Conservation (phyloP, 2,888 invertebrate species). For the Tetranychus piercei region DNA sequence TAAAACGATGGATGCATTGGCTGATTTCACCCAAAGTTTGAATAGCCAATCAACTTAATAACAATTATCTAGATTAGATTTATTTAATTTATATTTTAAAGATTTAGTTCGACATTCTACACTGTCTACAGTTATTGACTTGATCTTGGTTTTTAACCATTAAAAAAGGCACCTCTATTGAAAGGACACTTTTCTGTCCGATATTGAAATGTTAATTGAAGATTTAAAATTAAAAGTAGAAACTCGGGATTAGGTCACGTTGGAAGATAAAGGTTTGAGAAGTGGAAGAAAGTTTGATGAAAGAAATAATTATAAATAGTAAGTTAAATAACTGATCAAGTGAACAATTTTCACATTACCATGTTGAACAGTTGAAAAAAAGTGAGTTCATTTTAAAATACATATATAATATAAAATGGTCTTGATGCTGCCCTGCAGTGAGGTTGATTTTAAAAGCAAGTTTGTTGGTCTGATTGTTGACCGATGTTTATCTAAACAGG, state of each 20-base stretch:
- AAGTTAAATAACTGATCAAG: neutral
- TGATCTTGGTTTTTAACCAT: too few relatives aligned
- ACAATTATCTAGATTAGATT: too few relatives aligned
- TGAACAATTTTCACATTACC: neutral
- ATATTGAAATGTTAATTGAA: neutral
- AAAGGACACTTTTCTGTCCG: too few relatives aligned
- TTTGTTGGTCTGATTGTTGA: neutral
- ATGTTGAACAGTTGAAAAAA: neutral
- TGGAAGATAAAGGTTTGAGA: neutral
- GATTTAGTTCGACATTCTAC: too few relatives aligned
- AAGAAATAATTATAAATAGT: neutral
- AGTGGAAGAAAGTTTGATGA: neutral
- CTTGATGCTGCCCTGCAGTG: neutral
- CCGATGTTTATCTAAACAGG: neutral
- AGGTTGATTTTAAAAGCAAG: neutral
- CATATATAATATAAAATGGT: neutral
- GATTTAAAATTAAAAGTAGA: neutral
- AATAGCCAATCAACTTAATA: too few relatives aligned
- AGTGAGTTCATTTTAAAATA: neutral
- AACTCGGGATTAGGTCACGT: neutral
- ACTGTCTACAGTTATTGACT: too few relatives aligned
- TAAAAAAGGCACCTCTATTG: too few relatives aligned
- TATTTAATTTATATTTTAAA: too few relatives aligned
- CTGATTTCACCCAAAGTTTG: too few relatives aligned
- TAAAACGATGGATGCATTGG: too few relatives aligned